Conservation (phyloP, 2,113 vertebrate species). For the Microcebus murinus region DNA sequence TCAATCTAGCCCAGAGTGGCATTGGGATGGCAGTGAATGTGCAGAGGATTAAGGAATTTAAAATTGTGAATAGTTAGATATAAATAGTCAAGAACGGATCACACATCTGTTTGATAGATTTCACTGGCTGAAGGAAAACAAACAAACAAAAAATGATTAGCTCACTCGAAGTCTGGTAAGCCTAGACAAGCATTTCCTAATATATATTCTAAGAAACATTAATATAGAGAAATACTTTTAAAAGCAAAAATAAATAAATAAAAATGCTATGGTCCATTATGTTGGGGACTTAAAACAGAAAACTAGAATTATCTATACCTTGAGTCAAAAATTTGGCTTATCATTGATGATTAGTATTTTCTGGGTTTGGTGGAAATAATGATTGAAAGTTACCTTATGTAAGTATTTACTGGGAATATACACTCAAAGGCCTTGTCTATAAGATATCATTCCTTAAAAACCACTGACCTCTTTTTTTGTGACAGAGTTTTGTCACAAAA, state of each 20-base stretch:
- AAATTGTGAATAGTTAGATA: background rate
- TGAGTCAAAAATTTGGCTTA: background rate
- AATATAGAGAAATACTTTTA: background rate
- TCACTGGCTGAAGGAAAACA: background rate
- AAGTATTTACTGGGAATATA: background rate
- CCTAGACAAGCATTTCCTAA: background rate
- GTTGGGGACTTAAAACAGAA: background rate
- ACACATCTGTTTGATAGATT: background rate
- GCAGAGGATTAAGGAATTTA: background rate
- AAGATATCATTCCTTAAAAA: background rate
- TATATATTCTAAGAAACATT: background rate
- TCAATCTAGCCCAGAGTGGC: slow-evolving; percentile 33
- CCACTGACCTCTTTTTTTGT: background rate
- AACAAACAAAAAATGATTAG: background rate
- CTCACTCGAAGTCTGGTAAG: background rate
- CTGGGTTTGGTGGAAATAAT: background rate
- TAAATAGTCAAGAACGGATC: background rate
- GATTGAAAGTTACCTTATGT: background rate
- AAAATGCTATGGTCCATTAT: background rate
- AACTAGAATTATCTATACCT: background rate
- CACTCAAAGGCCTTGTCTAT: background rate
- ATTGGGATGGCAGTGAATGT: background rate
- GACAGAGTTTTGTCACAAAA: background rate
- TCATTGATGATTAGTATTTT: background rate
- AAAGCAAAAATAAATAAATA: slow-evolving; percentile 13